Percentiles rank a stretch among this genome's conserved stretches.
These are phyloP conservation scores for Drosophila sturtevanti DNA, from an alignment of 1,140 invertebrate species.

Conservation along the genomic window DNA sequence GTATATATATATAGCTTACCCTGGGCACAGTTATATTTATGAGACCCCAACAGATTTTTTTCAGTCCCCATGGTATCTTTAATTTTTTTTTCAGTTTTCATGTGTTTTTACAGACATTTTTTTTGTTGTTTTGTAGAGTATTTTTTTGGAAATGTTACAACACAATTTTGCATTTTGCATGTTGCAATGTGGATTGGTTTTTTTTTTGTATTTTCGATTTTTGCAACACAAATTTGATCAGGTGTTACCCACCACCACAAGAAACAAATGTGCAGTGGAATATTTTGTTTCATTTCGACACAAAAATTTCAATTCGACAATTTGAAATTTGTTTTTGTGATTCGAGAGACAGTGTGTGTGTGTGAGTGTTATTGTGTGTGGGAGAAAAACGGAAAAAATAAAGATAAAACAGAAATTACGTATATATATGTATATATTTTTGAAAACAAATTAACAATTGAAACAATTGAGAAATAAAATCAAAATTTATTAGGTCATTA, in stretches of 20 bases:
- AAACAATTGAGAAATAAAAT: slow-evolving; percentile 7
- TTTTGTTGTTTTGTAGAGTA: slow-evolving; percentile 32
- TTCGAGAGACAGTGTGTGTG: not conserved
- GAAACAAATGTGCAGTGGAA: slow-evolving; percentile 2
- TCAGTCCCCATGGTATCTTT: slow-evolving; percentile 84
- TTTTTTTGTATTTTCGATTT: slow-evolving; percentile 1
- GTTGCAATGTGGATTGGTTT: not conserved
- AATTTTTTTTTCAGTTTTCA: slow-evolving; percentile 37
- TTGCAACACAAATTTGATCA: slow-evolving; percentile 3
- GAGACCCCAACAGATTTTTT: slow-evolving; percentile 83
- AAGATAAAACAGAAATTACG: not conserved
- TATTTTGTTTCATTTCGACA: not conserved
- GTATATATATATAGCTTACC: slow-evolving; percentile 76
- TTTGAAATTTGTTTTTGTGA: slow-evolving; percentile 5
- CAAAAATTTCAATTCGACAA: not conserved
- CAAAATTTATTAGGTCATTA: slow-evolving; percentile 41
- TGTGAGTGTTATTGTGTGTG: not conserved
- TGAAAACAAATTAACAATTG: slow-evolving; percentile 8
- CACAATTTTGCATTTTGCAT: slow-evolving; percentile 27
- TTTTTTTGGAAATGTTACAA: slow-evolving; percentile 35
- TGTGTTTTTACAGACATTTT: slow-evolving; percentile 39
- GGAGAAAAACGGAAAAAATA: not conserved
- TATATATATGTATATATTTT: not conserved
- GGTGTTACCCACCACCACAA: not conserved
- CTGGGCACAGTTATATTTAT: slow-evolving; percentile 83